Percentiles rank a stretch among this genome's conserved stretches.
phyloP scores from a whole-genome alignment of 1,140 invertebrate species.

The Octopus sinensis region DNA sequence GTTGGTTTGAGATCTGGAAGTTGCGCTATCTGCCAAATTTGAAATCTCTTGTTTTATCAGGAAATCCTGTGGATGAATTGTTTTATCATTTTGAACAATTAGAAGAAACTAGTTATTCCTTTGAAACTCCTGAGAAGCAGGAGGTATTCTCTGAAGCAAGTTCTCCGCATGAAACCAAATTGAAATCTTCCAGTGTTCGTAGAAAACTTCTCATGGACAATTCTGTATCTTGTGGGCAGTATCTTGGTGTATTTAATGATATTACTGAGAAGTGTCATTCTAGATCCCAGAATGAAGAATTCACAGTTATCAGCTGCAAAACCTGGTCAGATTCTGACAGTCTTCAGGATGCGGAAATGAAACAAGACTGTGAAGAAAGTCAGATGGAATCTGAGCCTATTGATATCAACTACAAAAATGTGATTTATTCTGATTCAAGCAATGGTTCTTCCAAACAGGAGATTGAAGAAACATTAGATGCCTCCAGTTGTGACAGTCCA shows the following conservation, averaged over 20 bases:
- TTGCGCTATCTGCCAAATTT: slow-evolving; percentile 35
- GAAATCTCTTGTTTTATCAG: slow-evolving; percentile 40
- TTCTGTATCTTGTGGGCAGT: neutral
- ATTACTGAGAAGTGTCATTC: neutral
- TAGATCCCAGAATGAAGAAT: neutral
- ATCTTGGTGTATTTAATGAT: neutral
- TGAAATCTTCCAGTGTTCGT: neutral
- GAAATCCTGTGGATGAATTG: slow-evolving; percentile 39
- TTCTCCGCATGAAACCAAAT: neutral
- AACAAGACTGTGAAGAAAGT: neutral
- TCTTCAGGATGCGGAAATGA: neutral
- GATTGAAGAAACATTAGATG: neutral
- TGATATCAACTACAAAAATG: neutral
- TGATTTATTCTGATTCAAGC: neutral
- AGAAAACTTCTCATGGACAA: neutral
- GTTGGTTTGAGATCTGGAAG: slow-evolving; percentile 48
- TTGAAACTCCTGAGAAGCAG: neutral
- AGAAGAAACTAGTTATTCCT: neutral
- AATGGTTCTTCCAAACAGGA: neutral
- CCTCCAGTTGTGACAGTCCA: neutral
- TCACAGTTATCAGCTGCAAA: neutral
- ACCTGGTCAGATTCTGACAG: neutral
- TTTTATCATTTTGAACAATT: slow-evolving; percentile 25
- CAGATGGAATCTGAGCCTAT: neutral
- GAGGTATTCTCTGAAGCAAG: neutral